Evolutionary conservation across 1,140 invertebrate species (phyloP), one percentile per base, ranked within the genome.

Genomic region (Ceratosolen solmsi): DNA sequence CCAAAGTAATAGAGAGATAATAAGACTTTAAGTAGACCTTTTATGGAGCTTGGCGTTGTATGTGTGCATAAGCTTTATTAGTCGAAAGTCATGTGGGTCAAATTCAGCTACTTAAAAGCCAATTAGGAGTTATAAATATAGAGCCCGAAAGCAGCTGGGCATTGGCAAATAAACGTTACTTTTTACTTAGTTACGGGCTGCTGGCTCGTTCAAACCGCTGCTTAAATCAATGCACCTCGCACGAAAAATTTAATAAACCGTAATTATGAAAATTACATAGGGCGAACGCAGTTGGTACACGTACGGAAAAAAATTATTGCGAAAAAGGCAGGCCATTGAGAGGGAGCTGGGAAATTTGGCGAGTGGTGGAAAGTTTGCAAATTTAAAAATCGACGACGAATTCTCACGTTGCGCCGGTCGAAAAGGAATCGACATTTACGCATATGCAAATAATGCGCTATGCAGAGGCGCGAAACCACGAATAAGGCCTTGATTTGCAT

Each of bases 401-500:
- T 46, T 8, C 13, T 54, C 9, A 15, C 9, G 51, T 78, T 9
- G 58, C 25, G 63, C 63, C 13, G 41, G 41, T 38, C 25, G 33
- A 70, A 11, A 70, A 38, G 65, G 25, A 38, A 20, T 25, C n/a
- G n/a, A n/a, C n/a, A n/a, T n/a, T 15, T 7, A 38, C 27, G 51
- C 68, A 72, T 68, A 36, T 78, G 80, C 65, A 72, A 82, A 78
- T 82, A 78, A 78, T 73, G 68, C 56, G 17, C 17, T 30, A 30
- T 20, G 25, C 36, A 20, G n/a, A 27, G 56, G 36, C n/a, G 22
- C n/a, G 30, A 11, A 22, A 2, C 36, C 33, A 27, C n/a, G 51
- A 9, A 11, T 46, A 54, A 54, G 51, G 80, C 63, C 65, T 73
- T 36, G 33, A 73, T 82, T 78, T 78, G 80, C 75, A 82, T 82